phyloP scores from a whole-genome alignment of 2,113 vertebrate species.

The Pollimyrus isidori region DNA sequence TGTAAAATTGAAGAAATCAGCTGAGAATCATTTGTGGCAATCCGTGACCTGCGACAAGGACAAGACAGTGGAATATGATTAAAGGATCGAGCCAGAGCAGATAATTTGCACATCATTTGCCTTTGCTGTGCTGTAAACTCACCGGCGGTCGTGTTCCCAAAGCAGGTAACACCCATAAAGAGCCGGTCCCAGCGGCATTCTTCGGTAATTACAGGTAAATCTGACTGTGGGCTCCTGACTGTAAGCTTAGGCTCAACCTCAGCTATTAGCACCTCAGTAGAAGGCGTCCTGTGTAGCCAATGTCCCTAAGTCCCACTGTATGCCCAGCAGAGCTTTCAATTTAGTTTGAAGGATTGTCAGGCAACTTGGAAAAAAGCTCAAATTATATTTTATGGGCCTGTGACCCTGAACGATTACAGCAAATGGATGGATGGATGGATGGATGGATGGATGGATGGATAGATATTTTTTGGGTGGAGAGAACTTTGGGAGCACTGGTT shows the following conservation, averaged over 20 bases:
- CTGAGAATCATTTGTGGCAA: constrained; percentile 33
- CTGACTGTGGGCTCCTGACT: background rate
- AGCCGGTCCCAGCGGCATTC: background rate
- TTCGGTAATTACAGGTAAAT: background rate
- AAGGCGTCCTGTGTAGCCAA: background rate
- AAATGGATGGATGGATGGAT: background rate
- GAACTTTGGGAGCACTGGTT: background rate
- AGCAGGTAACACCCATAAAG: background rate
- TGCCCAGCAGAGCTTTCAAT: background rate
- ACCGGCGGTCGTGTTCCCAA: background rate
- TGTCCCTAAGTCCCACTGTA: background rate
- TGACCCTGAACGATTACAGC: background rate
- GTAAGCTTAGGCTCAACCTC: background rate
- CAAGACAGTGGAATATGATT: constrained; percentile 17
- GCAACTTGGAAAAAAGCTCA: background rate
- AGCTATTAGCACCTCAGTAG: background rate
- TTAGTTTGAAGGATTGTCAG: background rate
- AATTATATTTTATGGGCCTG: background rate
- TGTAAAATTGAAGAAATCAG: constrained; percentile 52
- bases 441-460: background rate
- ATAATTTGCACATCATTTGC: background rate
- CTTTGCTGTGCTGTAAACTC: background rate
- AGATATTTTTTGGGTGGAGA: background rate
- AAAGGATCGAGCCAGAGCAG: background rate
- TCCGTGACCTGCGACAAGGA: constrained; percentile 41